Percentiles rank a stretch among this genome's conserved stretches.
Conservation (phyloP, 2,888 invertebrate genomes). For the Hirudinaria manillensis region DNA sequence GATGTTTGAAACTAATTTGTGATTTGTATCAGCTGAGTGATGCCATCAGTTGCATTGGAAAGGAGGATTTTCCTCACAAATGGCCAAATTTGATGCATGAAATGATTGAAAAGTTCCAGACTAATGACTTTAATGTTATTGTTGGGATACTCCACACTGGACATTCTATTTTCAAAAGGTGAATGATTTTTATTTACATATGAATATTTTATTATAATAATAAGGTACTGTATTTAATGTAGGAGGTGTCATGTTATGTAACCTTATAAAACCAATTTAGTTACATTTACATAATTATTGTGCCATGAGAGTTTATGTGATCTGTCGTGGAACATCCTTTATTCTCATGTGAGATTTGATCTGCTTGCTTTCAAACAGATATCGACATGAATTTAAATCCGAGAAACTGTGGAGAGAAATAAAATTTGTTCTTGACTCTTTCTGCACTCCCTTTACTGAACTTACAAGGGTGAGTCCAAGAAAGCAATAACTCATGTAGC, state of each 20-base stretch:
- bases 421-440: slow-evolving; percentile 84
- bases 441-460: slow-evolving; percentile 72
- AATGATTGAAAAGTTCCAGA: slow-evolving; percentile 80
- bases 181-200: background rate
- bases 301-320: no score
- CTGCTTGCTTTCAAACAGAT: slow-evolving; percentile 53
- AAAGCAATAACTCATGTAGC: no score
- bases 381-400: slow-evolving; percentile 90
- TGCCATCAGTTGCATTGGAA: slow-evolving; percentile 91
- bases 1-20: background rate
- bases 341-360: no score
- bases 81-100: slow-evolving; percentile 89
- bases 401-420: slow-evolving; percentile 92
- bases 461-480: slow-evolving; percentile 67
- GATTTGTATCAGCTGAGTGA: slow-evolving; percentile 66
- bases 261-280: no score
- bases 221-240: background rate
- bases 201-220: background rate
- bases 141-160: slow-evolving; percentile 90
- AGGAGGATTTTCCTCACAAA: slow-evolving; percentile 88
- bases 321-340: no score
- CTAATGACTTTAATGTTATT: slow-evolving; percentile 85
- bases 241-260: background rate
- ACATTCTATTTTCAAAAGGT: slow-evolving; percentile 86
- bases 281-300: no score